phyloP scores from a whole-genome alignment of 2,888 invertebrate species.

The Leptothorax acervorum region DNA sequence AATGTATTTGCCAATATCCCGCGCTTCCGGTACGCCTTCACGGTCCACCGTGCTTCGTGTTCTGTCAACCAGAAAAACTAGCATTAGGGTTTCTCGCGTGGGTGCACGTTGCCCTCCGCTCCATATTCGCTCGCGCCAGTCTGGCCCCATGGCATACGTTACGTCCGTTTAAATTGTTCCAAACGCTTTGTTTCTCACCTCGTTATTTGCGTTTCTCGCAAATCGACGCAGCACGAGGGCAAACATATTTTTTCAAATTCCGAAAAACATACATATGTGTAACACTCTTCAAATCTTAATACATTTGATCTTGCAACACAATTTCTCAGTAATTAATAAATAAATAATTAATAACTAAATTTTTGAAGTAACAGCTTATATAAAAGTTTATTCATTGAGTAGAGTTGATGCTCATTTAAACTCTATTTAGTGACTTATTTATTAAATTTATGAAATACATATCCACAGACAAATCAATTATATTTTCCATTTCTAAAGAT shows the following conservation, averaged over 20 bases:
- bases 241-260: neutral
- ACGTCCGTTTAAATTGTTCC: conserved; percentile 46
- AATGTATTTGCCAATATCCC: conserved; percentile 63
- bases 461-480: neutral
- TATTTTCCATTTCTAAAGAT: neutral
- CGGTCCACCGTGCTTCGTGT: conserved; percentile 63
- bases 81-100: conserved; percentile 75
- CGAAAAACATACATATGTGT: neutral
- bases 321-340: neutral
- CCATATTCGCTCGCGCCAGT: conserved; percentile 25
- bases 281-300: neutral
- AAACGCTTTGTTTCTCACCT: conserved; percentile 29
- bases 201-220: neutral
- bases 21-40: conserved; percentile 42
- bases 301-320: neutral
- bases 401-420: neutral
- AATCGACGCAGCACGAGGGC: neutral
- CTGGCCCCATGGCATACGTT: conserved; percentile 1
- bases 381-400: neutral
- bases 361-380: neutral
- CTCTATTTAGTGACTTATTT: neutral
- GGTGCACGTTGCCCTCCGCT: conserved; percentile 43
- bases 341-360: neutral
- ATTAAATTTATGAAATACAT: conserved; percentile 4
- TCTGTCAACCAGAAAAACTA: conserved; percentile 78